Percentiles rank a stretch among this genome's conserved stretches.
phyloP scores from a whole-genome alignment of 2,888 invertebrate species.

The Aphidoletes aphidimyza region DNA sequence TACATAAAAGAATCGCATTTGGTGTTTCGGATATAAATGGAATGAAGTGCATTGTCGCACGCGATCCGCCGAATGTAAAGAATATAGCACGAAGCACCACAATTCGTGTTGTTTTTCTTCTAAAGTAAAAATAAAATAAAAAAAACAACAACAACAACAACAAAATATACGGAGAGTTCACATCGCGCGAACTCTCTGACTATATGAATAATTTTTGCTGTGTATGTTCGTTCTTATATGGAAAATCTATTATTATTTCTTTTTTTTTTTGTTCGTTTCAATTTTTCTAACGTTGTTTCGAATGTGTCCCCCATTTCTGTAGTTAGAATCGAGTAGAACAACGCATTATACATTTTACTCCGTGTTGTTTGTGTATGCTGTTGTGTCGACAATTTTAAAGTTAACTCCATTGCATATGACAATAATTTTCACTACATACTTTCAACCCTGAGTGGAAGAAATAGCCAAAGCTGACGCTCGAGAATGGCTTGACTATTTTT shows the following conservation, averaged over 20 bases:
- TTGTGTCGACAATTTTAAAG: slow-evolving; percentile 10
- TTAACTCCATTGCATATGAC: slow-evolving; percentile 11
- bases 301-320: neutral
- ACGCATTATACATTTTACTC: neutral
- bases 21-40: slow-evolving; percentile 1
- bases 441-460: too few relatives aligned
- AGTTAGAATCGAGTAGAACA: neutral
- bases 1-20: slow-evolving; percentile 34
- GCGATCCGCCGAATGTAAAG: slow-evolving; percentile 1
- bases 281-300: neutral
- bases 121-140: too few relatives aligned
- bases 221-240: slow-evolving; percentile 12
- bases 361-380: neutral
- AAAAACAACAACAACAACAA: too few relatives aligned
- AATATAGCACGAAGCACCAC: too few relatives aligned
- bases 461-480: neutral
- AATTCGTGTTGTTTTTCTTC: neutral
- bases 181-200: neutral
- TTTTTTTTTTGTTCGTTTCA: neutral
- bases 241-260: slow-evolving; percentile 32
- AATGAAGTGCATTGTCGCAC: slow-evolving; percentile 49
- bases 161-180: too few relatives aligned
- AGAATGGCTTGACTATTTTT: too few relatives aligned
- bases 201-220: too few relatives aligned
- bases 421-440: slow-evolving; percentile 39